Evolutionary conservation across 2,113 vertebrate genomes (phyloP).

Genomic region (Eretmochelys imbricata): DNA sequence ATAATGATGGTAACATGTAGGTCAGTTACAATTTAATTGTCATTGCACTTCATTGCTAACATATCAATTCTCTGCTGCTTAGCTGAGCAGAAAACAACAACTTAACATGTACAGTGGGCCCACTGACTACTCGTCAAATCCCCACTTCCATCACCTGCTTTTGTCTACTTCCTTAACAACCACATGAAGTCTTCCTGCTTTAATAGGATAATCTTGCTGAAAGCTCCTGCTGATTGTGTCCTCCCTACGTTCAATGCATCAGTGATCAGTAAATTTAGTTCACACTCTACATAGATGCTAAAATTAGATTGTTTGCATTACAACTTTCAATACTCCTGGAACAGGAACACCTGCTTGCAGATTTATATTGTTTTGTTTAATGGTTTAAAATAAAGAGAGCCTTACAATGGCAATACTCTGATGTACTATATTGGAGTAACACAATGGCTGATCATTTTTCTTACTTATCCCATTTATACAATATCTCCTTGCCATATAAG

Average conservation of each 20-base stretch:
- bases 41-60: slow-evolving; percentile 94
- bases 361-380: slow-evolving; percentile 82
- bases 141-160: slow-evolving; percentile 84
- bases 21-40: slow-evolving; percentile 99
- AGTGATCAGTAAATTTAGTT: slow-evolving; percentile 86
- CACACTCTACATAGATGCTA: slow-evolving; percentile 78
- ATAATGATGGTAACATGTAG: slow-evolving; percentile 94
- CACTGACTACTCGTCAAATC: slow-evolving; percentile 75
- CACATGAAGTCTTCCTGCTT: slow-evolving; percentile 80
- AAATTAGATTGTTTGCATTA: slow-evolving; percentile 87
- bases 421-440: slow-evolving; percentile 64
- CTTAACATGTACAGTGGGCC: slow-evolving; percentile 83
- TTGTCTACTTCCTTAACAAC: slow-evolving; percentile 79
- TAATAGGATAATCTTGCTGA: slow-evolving; percentile 84
- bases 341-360: slow-evolving; percentile 83
- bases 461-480: slow-evolving; percentile 75
- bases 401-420: slow-evolving; percentile 70
- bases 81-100: slow-evolving; percentile 94
- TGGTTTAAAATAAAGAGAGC: slow-evolving; percentile 78
- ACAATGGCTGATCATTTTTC: slow-evolving; percentile 77
- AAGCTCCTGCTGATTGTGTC: slow-evolving; percentile 84
- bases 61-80: slow-evolving; percentile 94
- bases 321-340: slow-evolving; percentile 78
- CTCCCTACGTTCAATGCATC: slow-evolving; percentile 79
- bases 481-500: slow-evolving; percentile 67